Percentiles rank a stretch among this genome's conserved stretches.
These are phyloP conservation scores for Dicerorhinus sumatrensis DNA, from an alignment of 2,113 vertebrate genomes.

Conservation along the genomic window DNA sequence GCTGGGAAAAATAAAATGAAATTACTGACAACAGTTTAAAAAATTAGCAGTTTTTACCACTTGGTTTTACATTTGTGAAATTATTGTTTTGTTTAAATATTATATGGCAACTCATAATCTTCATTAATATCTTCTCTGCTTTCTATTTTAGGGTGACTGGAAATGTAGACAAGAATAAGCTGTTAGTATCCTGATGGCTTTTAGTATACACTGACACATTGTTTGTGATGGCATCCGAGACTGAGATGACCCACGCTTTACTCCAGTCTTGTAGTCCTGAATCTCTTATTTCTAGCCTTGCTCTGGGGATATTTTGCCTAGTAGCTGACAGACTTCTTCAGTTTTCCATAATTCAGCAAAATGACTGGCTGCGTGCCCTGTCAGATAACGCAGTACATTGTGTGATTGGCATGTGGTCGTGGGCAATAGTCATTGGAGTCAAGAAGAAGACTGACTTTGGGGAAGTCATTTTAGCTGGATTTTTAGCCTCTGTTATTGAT, in stretches of 20 bases:
- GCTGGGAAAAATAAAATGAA: neutral
- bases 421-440: slow-evolving; percentile 95
- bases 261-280: slow-evolving; percentile 95
- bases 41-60: neutral
- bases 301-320: slow-evolving; percentile 94
- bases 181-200: slow-evolving; percentile 58
- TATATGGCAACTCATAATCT: neutral
- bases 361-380: slow-evolving; percentile 93
- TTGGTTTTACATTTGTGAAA: neutral
- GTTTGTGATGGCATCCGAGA: slow-evolving; percentile 92
- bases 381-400: slow-evolving; percentile 94
- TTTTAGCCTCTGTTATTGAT: slow-evolving; percentile 95
- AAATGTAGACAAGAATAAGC: slow-evolving; percentile 65
- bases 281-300: slow-evolving; percentile 92
- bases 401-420: slow-evolving; percentile 96
- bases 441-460: slow-evolving; percentile 95
- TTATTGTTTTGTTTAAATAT: neutral
- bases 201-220: slow-evolving; percentile 46
- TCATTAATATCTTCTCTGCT: slow-evolving; percentile 62
- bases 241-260: slow-evolving; percentile 93
- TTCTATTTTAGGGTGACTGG: slow-evolving; percentile 77
- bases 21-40: neutral
- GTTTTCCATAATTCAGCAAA: slow-evolving; percentile 91
- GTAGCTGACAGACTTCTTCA: slow-evolving; percentile 92
- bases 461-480: slow-evolving; percentile 94